Evolutionary conservation across 2,113 vertebrate species (phyloP).

Genomic region (Ictidomys tridecemlineatus): DNA sequence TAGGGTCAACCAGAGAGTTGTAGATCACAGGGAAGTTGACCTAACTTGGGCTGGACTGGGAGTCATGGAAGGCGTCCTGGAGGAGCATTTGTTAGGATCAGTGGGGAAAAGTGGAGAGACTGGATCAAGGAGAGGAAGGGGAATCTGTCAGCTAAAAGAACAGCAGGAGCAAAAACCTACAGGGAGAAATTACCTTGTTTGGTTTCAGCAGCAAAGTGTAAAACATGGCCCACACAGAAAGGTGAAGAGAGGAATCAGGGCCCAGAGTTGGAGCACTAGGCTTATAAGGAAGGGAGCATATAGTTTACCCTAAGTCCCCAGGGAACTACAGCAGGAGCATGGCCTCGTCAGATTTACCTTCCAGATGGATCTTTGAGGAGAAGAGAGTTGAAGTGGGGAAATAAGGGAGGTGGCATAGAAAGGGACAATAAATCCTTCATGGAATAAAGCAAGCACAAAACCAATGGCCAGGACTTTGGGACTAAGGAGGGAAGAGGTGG

Average conservation of each 20-base stretch:
- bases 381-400: neutral
- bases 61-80: neutral
- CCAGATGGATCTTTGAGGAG: slow-evolving; percentile 36
- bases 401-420: neutral
- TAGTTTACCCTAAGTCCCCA: neutral
- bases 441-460: neutral
- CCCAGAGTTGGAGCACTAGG: neutral
- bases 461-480: neutral
- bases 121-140: neutral
- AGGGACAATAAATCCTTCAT: neutral
- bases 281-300: neutral
- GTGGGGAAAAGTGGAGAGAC: neutral
- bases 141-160: neutral
- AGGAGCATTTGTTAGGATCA: neutral
- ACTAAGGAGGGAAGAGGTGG: neutral
- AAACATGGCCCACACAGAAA: neutral
- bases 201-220: neutral
- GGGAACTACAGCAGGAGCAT: neutral
- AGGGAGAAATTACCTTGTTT: neutral
- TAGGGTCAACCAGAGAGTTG: neutral
- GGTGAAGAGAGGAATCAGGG: neutral
- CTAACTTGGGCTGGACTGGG: neutral
- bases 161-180: neutral
- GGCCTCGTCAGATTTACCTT: neutral
- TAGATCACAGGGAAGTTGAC: neutral